phyloP scores from a whole-genome alignment of 1,140 invertebrate species.

The Hylaeus volcanicus region DNA sequence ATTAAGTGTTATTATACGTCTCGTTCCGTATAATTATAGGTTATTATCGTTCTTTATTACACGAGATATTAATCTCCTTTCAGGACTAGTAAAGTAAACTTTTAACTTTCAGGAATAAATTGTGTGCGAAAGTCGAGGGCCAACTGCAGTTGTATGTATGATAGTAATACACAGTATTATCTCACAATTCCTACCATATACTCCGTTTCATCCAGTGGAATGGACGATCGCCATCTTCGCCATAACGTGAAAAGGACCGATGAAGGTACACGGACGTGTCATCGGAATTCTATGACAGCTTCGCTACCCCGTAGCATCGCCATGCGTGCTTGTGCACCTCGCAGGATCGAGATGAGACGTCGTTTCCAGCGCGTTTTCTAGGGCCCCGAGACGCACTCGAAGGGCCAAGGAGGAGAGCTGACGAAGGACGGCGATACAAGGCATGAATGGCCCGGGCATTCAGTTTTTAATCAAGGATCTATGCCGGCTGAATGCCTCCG shows the following conservation, averaged over 20 bases:
- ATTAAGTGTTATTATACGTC: too few species aligned
- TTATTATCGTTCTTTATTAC: too few species aligned
- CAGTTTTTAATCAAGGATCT: slow-evolving; percentile 79
- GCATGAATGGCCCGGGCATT: slow-evolving; percentile 71
- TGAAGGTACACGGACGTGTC: not conserved
- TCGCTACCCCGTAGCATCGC: slow-evolving; percentile 2
- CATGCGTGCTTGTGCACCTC: slow-evolving; percentile 10
- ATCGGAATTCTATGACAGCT: slow-evolving; percentile 35
- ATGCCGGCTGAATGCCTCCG: slow-evolving; percentile 73
- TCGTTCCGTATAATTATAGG: too few species aligned
- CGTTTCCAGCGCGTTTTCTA: slow-evolving; percentile 73
- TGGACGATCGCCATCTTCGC: too few species aligned
- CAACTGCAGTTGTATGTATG: too few species aligned
- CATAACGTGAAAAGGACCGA: not conserved
- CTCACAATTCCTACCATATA: too few species aligned
- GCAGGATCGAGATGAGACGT: slow-evolving; percentile 68
- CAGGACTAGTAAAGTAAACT: too few species aligned
- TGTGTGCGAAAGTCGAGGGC: too few species aligned
- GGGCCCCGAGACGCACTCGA: slow-evolving; percentile 28
- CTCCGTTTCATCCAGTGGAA: too few species aligned
- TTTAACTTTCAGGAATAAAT: too few species aligned
- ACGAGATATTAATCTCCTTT: too few species aligned
- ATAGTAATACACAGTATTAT: too few species aligned
- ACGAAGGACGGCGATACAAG: slow-evolving; percentile 40
- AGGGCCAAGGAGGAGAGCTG: slow-evolving; percentile 41